Base-by-base conservation (phyloP, 2,888 invertebrate species). In the Ryuthela nishihirai region DNA sequence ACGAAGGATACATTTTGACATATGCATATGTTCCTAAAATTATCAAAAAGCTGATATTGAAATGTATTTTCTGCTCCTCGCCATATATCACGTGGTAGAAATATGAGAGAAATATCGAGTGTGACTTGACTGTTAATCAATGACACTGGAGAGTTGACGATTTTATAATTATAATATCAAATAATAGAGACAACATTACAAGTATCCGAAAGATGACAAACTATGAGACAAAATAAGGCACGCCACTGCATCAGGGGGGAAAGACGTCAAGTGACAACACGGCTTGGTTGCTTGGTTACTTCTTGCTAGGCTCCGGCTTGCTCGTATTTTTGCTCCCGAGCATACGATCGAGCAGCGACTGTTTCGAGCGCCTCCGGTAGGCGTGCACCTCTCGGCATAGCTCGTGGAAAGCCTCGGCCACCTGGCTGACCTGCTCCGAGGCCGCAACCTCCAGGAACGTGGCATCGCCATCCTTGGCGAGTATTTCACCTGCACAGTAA, bases 391-490 rank as follows among this genome's bases (percentile, higher is more conserved):
- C 88, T 20, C 87, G 82, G 73, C 88, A 88, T 21, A 91, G 80
- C 69, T 91, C 90, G 72, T 84, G 85, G 77, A 87, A 92, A 17
- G 85, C 88, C 64, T 88, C 87, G 0, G 87, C 87, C 4, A 92
- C 86, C 71, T 88, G 87, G 50, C 82, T 81, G 52, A 80, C 80
- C 76, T 91, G 89, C 73, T 92, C 91, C 0, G 91, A 89, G 0
- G 91, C 91, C 0, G 90, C 85, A 10, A 91, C 86, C 75, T 92
- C 91, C 34, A 84, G 83, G 75, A 91, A 92, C 71, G 83, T 85
- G 74, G 90, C 90, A 71, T 91, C 90, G 70, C 87, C 86, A 73
- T 90, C 88, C 73, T 89, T 87, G 9, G 90, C 90, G 45, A 92
- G 76, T 67, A 87, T 88, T 72, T 89, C 88, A 26, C 77, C 77